Evolutionary conservation across 92 coral and sea anemone species (phyloP), one percentile per base, ranked within the genome.

Genomic region (Isaurus tuberculatus): DNA sequence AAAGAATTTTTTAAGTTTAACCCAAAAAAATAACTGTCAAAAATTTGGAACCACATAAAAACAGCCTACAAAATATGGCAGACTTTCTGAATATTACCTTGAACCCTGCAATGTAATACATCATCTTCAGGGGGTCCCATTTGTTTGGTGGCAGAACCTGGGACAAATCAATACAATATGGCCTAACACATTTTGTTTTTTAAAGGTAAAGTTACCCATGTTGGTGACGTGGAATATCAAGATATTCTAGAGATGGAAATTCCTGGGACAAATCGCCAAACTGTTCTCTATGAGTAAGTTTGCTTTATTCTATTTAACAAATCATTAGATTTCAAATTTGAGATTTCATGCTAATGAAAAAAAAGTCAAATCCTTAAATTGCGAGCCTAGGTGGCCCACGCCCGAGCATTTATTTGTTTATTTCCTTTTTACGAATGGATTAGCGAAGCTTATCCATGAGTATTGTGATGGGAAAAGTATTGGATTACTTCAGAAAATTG

Each of bases 221-320:
- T 51, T 51, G n/a, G n/a, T 51, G 60, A 51, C 22, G 22, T 51
- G 43, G 51, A 44, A 44, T 44, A 44, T 44, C 51, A 51, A 51
- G 60, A 51, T 51, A 51, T 51, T 51, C 60, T 51, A 51, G 60
- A 51, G 60, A 51, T 51, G 60, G 60, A 51, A 51, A 51, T 51
- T 51, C 60, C 60, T 51, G 60, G 60, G 60, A 51, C 60, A 51
- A 51, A 51, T 51, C 60, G 60, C 60, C n/a, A 51, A 51, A 51
- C 60, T 16, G 60, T 51, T n/a, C 60, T 51, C 20, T 51, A 51
- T 51, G 60, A 51, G 60, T 51, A 51, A 51, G 60, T 51, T 51
- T 51, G 22, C 22, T 51, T 51, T 51, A 51, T 14, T 51, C 60
- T 51, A 17, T 51, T 51, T 51, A 51, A 51, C 20, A 51, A 51